Conservation (phyloP, 2,113 vertebrate genomes). For the Anarrhichthys ocellatus region DNA sequence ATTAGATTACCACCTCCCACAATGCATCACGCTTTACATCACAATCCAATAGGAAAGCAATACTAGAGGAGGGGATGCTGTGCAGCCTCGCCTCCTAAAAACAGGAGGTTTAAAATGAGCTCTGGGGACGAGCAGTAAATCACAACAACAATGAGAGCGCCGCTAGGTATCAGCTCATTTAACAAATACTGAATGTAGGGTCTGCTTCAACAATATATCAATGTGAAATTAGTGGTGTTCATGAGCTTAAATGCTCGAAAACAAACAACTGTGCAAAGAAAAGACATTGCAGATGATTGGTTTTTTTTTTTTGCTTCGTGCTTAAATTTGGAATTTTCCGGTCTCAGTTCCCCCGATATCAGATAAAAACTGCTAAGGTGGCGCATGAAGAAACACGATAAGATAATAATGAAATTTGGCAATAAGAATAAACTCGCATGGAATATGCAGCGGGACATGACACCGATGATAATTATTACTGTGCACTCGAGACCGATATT, state of each 20-base stretch:
- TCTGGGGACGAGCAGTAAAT: slow-evolving; percentile 32
- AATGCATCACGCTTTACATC: slow-evolving; percentile 76
- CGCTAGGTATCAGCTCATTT: slow-evolving; percentile 26
- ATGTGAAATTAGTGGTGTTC: slow-evolving; percentile 30
- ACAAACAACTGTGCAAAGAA: slow-evolving; percentile 23
- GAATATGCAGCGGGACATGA: slow-evolving; percentile 29
- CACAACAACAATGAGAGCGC: slow-evolving; percentile 34
- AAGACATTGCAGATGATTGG: neutral
- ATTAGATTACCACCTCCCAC: slow-evolving; percentile 81
- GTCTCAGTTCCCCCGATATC: slow-evolving; percentile 8
- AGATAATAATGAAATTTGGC: slow-evolving; percentile 44
- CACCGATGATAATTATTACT: slow-evolving; percentile 45
- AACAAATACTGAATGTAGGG: slow-evolving; percentile 3
- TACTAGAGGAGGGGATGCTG: neutral
- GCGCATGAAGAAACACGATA: slow-evolving; percentile 17
- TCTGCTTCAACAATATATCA: neutral
- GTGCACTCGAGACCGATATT: slow-evolving; percentile 36
- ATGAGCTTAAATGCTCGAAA: slow-evolving; percentile 3
- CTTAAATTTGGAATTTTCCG: slow-evolving; percentile 19
- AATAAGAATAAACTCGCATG: slow-evolving; percentile 23
- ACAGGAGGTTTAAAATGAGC: slow-evolving; percentile 59
- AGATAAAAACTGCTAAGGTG: slow-evolving; percentile 10
- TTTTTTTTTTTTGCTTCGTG: neutral
- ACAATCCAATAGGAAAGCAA: slow-evolving; percentile 68
- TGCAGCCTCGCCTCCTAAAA: slow-evolving; percentile 26